These are phyloP conservation scores for Engraulis encrasicolus DNA, from an alignment of 2,113 vertebrate genomes.

Conservation along the genomic window DNA sequence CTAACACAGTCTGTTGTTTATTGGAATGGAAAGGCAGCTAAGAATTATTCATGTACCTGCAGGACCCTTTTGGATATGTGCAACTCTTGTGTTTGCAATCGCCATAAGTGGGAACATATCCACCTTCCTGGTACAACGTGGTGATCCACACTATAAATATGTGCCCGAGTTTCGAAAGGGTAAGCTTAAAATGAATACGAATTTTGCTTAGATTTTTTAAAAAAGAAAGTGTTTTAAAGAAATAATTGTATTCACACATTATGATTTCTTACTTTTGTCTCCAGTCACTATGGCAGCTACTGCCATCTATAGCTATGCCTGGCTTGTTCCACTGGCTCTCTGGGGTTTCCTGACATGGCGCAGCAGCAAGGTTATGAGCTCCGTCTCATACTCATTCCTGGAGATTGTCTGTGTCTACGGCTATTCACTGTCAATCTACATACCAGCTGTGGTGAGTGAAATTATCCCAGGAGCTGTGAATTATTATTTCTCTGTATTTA, in stretches of 20 bases:
- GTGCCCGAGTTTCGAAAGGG: constrained; percentile 95
- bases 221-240: too few relatives aligned
- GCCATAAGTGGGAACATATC: constrained; percentile 96
- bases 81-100: constrained; percentile 93
- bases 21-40: not conserved
- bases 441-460: constrained; percentile 89
- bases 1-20: too few relatives aligned
- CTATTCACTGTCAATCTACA: constrained; percentile 93
- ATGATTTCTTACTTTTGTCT: constrained; percentile 44
- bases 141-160: constrained; percentile 82
- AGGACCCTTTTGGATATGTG: constrained; percentile 99
- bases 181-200: constrained; percentile 70
- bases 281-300: constrained; percentile 94
- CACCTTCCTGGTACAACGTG: constrained; percentile 83
- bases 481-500: too few relatives aligned
- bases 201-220: too few relatives aligned
- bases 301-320: constrained; percentile 90
- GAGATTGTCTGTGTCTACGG: constrained; percentile 96
- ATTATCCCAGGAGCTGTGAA: too few relatives aligned
- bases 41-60: constrained; percentile 35
- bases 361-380: constrained; percentile 88
- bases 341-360: constrained; percentile 96
- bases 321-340: constrained; percentile 90
- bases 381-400: constrained; percentile 93
- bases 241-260: too few relatives aligned